Base-by-base conservation (phyloP, 2,888 invertebrate genomes). In the Caradrina kadenii region DNA sequence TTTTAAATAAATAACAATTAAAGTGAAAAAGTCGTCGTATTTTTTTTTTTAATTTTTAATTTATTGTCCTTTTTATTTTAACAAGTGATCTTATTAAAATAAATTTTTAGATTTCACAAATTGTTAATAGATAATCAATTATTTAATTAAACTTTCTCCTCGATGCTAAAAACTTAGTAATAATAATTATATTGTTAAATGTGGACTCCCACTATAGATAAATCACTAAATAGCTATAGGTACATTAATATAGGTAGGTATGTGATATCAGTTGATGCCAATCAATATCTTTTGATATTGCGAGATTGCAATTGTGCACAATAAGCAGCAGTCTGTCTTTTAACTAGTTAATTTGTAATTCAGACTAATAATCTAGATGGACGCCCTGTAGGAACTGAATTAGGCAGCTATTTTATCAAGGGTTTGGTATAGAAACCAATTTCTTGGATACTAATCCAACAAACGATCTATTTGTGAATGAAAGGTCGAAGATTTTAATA, bases 221-320 rank as follows among this genome's bases (percentile, higher is more conserved):
- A 21, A 11, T 22, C 7, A 49, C 39, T 13, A 13, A 48, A n/a
- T 53, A 26, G 2, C 19, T 45, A 45, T 17, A 8, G 7, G 6
- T 45, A 45, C 4, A 4, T n/a, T n/a, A n/a, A n/a, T 2, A 26
- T 26, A 17, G 2, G 4, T 45, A 45, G 45, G 45, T 54, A 62
- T 31, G 48, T 21, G 26, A 54, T 42, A 35, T n/a, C 7, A 45
- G 11, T 35, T 35, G 19, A 45, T 17, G 42, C 8, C 13, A 50
- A 71, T 71, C 42, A 35, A 64, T 50, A 11, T 0, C 13, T 56
- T 19, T 22, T 35, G 15, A 22, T 21, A 42, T 8, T 58, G 50
- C n/a, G 50, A 31, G 19, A 49, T 26, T 22, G n/a, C 42, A 31
- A 49, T n/a, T 42, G 17, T 5, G 1, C n/a, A 35, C 7, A 26